phyloP scores from a whole-genome alignment of 1,140 invertebrate species.

The Globodera rostochiensis region DNA sequence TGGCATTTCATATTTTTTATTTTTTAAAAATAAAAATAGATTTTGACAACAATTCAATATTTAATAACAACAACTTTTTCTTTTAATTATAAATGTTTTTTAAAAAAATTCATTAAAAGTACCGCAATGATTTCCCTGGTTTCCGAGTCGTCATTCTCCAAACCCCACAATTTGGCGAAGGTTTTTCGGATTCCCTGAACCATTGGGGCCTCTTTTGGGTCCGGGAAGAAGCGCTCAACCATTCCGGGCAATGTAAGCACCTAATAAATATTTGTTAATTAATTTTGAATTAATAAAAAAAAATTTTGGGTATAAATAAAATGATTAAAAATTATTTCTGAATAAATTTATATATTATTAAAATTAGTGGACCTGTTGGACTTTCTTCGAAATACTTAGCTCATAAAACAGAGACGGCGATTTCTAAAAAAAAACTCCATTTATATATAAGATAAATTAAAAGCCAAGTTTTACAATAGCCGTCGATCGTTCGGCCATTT shows the following conservation, averaged over 20 bases:
- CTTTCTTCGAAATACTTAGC: constrained; percentile 72
- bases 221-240: constrained; percentile 74
- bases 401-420: constrained; percentile 85
- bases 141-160: constrained; percentile 72
- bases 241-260: constrained; percentile 70
- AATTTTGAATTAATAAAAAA: no score
- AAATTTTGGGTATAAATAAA: no score
- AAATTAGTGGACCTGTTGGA: constrained; percentile 64
- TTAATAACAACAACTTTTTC: no score
- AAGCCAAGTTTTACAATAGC: constrained; percentile 70
- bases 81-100: not conserved
- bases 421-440: constrained; percentile 69
- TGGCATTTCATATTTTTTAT: no score
- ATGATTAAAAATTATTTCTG: not conserved
- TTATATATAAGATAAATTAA: no score
- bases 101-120: not conserved
- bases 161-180: constrained; percentile 85
- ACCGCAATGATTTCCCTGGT: constrained; percentile 50
- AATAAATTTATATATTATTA: not conserved
- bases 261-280: constrained; percentile 16
- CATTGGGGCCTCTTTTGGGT: constrained; percentile 66
- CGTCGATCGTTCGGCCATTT: constrained; percentile 80
- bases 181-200: constrained; percentile 74
- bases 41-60: not conserved
- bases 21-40: no score